Conservation (phyloP, 2,797 vertebrate species). For the Danio choprae region DNA sequence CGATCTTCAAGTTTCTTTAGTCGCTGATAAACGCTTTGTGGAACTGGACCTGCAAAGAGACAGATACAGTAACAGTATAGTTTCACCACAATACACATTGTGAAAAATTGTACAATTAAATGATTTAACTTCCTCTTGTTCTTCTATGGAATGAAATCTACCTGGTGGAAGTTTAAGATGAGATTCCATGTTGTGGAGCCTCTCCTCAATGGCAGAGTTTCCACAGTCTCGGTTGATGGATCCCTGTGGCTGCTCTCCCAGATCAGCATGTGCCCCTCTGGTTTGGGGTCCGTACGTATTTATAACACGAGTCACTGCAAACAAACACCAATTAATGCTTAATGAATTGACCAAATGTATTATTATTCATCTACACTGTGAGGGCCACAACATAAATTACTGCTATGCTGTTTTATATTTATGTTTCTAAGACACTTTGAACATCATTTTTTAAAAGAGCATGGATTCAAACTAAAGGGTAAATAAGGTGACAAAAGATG, state of each 20-base stretch:
- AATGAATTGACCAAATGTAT: background rate
- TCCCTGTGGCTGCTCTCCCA: conserved; percentile 76
- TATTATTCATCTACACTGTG: background rate
- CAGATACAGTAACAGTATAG: conserved; percentile 33
- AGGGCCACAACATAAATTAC: background rate
- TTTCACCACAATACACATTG: background rate
- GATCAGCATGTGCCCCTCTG: conserved; percentile 57
- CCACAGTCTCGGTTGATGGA: conserved; percentile 81
- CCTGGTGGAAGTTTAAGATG: conserved; percentile 90
- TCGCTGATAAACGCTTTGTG: conserved; percentile 92
- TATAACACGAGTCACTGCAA: conserved; percentile 91
- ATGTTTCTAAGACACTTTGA: no score
- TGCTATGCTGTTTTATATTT: background rate
- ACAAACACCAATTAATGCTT: background rate
- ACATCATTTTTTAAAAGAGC: no score
- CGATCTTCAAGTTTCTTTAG: conserved; percentile 97
- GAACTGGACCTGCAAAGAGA: conserved; percentile 88
- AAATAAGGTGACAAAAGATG: no score
- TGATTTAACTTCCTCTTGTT: background rate
- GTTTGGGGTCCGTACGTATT: conserved; percentile 97
- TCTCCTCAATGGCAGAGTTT: conserved; percentile 91
- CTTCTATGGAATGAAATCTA: conserved; percentile 58
- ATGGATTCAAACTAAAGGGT: no score
- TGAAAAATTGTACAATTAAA: background rate
- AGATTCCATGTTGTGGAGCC: conserved; percentile 92